These are phyloP conservation scores for Drosophila subobscura DNA, from an alignment of 1,140 invertebrate species.

Conservation along the genomic window DNA sequence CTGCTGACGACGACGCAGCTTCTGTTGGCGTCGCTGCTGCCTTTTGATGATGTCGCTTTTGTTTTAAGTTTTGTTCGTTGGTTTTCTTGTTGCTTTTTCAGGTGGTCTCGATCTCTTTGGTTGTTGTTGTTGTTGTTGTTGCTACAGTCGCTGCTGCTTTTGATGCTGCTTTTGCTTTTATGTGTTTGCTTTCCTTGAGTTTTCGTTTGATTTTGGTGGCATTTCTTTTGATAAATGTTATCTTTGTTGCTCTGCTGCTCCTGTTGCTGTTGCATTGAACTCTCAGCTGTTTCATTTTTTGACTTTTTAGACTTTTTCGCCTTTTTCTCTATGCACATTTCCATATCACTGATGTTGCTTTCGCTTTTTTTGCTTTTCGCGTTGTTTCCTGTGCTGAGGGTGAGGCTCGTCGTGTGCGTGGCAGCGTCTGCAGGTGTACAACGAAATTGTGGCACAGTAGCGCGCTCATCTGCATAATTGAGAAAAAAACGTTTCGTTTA, in stretches of 20 bases:
- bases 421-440: conserved; percentile 59
- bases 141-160: conserved; percentile 26
- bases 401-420: conserved; percentile 58
- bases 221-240: conserved; percentile 66
- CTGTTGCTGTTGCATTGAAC: conserved; percentile 51
- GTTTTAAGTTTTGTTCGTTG: conserved; percentile 53
- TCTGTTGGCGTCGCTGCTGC: conserved; percentile 16
- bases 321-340: conserved; percentile 74
- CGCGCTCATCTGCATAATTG: conserved; percentile 66
- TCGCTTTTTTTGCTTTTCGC: conserved; percentile 2
- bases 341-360: conserved; percentile 69
- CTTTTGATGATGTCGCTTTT: conserved; percentile 13
- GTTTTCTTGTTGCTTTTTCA: conserved; percentile 67
- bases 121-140: conserved; percentile 27
- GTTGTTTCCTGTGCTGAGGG: conserved; percentile 15
- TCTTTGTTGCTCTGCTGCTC: not conserved
- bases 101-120: conserved; percentile 74
- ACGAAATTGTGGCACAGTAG: conserved; percentile 55
- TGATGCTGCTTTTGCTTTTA: conserved; percentile 6
- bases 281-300: conserved; percentile 56
- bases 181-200: conserved; percentile 53
- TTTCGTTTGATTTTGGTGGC: conserved; percentile 77
- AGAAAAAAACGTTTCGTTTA: conserved; percentile 58
- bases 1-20: conserved; percentile 25
- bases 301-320: conserved; percentile 63